These are phyloP conservation scores for Drosophila neotestacea DNA, from an alignment of 2,888 invertebrate species.

Conservation along the genomic window DNA sequence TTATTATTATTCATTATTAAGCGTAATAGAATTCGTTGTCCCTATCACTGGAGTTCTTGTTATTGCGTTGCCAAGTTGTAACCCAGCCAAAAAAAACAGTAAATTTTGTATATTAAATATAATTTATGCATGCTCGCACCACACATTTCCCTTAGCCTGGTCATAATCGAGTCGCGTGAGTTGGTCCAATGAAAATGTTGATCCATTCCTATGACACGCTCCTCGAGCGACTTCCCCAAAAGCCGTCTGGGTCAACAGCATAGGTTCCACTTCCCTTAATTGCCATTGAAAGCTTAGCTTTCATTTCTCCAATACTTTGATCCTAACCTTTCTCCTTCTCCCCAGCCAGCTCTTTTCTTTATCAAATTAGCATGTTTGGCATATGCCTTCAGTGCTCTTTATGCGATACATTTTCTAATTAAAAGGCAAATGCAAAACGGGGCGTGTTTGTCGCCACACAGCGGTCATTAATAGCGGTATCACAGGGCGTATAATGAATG, in stretches of 20 bases:
- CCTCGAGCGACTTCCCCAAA: constrained; percentile 1
- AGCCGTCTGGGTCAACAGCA: neutral
- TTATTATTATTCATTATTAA: constrained; percentile 74
- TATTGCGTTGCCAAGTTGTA: constrained; percentile 61
- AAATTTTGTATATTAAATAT: constrained; percentile 47
- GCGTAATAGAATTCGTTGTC: constrained; percentile 48
- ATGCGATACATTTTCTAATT: constrained; percentile 63
- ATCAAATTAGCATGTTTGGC: constrained; percentile 62
- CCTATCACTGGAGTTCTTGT: neutral
- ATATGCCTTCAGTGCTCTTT: constrained; percentile 29
- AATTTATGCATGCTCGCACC: constrained; percentile 57
- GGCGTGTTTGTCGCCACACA: constrained; percentile 52
- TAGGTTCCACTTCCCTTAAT: constrained; percentile 31
- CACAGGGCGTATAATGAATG: constrained; percentile 46
- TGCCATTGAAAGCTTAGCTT: constrained; percentile 20
- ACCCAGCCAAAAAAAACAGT: constrained; percentile 34
- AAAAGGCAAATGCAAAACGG: constrained; percentile 55
- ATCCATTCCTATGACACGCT: constrained; percentile 63
- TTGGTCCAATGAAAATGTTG: constrained; percentile 63
- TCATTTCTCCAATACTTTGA: neutral
- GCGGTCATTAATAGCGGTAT: constrained; percentile 15
- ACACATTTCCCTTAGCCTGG: constrained; percentile 31
- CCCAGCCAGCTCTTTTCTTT: constrained; percentile 1
- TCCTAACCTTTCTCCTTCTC: neutral
- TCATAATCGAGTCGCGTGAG: constrained; percentile 65